Evolutionary conservation across 2,797 vertebrate species (phyloP).

Genomic region (Hippopotamyrus pictus): DNA sequence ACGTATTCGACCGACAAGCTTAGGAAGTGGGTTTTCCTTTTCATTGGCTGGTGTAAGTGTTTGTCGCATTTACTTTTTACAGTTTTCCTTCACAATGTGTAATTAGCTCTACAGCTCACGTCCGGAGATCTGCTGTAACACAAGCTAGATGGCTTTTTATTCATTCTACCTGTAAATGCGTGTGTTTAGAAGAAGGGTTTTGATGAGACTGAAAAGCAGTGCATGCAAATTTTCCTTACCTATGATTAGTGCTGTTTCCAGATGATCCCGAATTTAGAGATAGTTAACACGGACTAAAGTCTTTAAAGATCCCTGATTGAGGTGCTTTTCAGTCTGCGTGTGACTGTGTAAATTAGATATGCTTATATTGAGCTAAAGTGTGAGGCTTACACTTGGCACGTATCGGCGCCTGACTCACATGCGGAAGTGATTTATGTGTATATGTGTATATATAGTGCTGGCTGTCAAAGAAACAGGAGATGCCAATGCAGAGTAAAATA

Average conservation of each 20-base stretch:
- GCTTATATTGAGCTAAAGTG: neutral
- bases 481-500: neutral
- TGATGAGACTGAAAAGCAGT: neutral
- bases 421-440: neutral
- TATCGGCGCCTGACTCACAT: neutral
- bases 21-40: slow-evolving; percentile 91
- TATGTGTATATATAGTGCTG: neutral
- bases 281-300: neutral
- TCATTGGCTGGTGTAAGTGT: slow-evolving; percentile 96
- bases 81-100: neutral
- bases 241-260: neutral
- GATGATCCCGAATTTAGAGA: neutral
- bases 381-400: neutral
- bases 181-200: neutral
- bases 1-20: slow-evolving; percentile 94
- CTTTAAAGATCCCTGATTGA: neutral
- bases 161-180: neutral
- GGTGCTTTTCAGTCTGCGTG: neutral
- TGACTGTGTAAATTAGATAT: neutral
- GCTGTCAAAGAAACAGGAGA: neutral
- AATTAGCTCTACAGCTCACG: neutral
- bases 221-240: neutral
- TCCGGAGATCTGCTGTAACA: neutral
- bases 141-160: neutral
- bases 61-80: neutral